These are phyloP conservation scores for Microctonus brassicae DNA, from an alignment of 2,888 invertebrate genomes.

Conservation along the genomic window DNA sequence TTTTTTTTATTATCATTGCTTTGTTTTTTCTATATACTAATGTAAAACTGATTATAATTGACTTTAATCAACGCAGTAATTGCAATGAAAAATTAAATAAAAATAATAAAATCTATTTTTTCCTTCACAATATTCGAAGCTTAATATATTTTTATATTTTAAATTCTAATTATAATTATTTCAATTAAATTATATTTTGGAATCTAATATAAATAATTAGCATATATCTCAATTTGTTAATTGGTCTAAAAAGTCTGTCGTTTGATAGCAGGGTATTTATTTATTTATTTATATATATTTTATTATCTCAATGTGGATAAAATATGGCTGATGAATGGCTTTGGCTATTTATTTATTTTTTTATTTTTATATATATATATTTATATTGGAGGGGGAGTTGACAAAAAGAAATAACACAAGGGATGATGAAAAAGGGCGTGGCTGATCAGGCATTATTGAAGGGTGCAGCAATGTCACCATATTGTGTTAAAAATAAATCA, in stretches of 20 bases:
- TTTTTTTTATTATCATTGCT: conserved; percentile 39
- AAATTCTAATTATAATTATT: too few species aligned
- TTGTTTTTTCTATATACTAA: conserved; percentile 3
- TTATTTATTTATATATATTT: not conserved
- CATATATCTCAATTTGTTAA: too few species aligned
- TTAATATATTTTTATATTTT: too few species aligned
- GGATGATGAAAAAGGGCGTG: conserved; percentile 35
- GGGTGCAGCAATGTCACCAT: conserved; percentile 25
- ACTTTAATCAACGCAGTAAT: conserved; percentile 42
- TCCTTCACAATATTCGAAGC: too few species aligned
- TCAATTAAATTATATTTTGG: too few species aligned
- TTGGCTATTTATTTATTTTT: not conserved
- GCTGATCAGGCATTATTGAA: conserved; percentile 43
- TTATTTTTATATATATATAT: not conserved
- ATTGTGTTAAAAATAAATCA: not conserved
- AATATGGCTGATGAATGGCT: not conserved
- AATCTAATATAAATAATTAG: too few species aligned
- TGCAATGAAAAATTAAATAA: not conserved
- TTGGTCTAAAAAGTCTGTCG: too few species aligned
- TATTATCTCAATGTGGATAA: not conserved
- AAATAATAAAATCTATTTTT: too few species aligned
- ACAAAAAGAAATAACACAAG: not conserved
- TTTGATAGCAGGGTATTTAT: too few species aligned
- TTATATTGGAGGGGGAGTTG: not conserved
- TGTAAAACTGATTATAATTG: conserved; percentile 42